Evolutionary conservation across 2,888 invertebrate species (phyloP).

Genomic region (Anoncus sp.): DNA sequence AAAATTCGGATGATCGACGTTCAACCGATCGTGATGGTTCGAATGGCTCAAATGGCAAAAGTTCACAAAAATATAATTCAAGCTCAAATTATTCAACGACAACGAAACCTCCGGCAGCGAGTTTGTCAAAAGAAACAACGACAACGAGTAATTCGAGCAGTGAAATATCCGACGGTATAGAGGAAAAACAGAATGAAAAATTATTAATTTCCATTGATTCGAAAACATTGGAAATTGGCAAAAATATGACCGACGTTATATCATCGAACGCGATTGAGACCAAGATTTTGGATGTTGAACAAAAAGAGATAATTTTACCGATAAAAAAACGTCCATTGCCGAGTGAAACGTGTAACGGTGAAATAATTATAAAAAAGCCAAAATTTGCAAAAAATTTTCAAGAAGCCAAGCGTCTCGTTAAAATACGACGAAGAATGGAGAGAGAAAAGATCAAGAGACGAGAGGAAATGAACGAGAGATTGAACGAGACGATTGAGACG

Average conservation of each 20-base stretch:
- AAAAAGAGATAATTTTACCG: conserved; percentile 73
- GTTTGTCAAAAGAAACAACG: conserved; percentile 84
- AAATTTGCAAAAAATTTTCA: conserved; percentile 88
- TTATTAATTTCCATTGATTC: conserved; percentile 12
- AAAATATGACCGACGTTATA: too few relatives aligned
- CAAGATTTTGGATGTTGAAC: conserved; percentile 66
- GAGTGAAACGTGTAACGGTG: conserved; percentile 27
- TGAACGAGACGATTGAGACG: not conserved
- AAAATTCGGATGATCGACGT: conserved; percentile 87
- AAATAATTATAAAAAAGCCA: conserved; percentile 86
- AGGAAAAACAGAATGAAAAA: conserved; percentile 70
- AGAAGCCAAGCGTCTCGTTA: conserved; percentile 88
- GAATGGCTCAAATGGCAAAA: conserved; percentile 86
- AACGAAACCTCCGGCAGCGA: conserved; percentile 80
- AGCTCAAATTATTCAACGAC: conserved; percentile 84
- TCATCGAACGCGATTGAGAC: too few relatives aligned
- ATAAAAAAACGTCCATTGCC: conserved; percentile 78
- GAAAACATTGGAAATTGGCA: conserved; percentile 4
- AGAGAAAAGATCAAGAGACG: conserved; percentile 86
- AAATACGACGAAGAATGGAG: conserved; percentile 87
- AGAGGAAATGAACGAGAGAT: conserved; percentile 84
- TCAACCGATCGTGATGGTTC: conserved; percentile 93
- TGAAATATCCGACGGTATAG: conserved; percentile 78
- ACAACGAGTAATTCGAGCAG: conserved; percentile 84
- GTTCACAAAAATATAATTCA: conserved; percentile 82